These are phyloP conservation scores for Cephalophus harveyi DNA, from an alignment of 2,113 vertebrate species.

Conservation along the genomic window DNA sequence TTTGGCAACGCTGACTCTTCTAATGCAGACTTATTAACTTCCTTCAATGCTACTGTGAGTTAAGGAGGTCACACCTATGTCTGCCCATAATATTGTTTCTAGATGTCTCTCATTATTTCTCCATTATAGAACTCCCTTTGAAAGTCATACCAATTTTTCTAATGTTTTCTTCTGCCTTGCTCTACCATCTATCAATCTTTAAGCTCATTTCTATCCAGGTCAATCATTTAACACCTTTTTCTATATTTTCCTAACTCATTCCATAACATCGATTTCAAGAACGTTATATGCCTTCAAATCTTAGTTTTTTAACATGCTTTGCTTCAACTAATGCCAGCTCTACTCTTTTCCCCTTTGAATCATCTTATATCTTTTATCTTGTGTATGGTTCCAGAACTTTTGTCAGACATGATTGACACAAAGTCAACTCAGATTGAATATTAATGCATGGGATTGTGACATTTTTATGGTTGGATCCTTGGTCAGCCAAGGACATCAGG, in stretches of 20 bases:
- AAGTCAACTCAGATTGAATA: background rate
- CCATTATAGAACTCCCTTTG: background rate
- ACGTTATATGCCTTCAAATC: background rate
- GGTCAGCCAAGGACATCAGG: background rate
- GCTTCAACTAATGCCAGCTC: background rate
- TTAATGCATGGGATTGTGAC: background rate
- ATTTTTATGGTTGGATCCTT: background rate
- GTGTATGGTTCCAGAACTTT: background rate
- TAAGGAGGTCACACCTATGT: background rate
- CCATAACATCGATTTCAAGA: background rate
- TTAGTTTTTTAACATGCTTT: background rate
- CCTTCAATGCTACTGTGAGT: background rate
- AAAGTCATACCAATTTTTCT: background rate
- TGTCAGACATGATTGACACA: background rate
- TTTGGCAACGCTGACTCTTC: background rate
- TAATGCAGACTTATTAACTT: background rate
- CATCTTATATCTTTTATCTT: background rate
- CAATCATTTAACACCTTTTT: background rate
- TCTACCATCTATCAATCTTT: background rate
- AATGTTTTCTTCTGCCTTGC: background rate
- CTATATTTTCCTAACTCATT: background rate
- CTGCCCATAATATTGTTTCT: background rate
- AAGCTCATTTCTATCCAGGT: background rate
- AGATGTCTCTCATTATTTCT: background rate
- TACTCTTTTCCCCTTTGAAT: background rate